These are phyloP conservation scores for Austrolebias charrua DNA, from an alignment of 2,797 vertebrate species.

Conservation along the genomic window DNA sequence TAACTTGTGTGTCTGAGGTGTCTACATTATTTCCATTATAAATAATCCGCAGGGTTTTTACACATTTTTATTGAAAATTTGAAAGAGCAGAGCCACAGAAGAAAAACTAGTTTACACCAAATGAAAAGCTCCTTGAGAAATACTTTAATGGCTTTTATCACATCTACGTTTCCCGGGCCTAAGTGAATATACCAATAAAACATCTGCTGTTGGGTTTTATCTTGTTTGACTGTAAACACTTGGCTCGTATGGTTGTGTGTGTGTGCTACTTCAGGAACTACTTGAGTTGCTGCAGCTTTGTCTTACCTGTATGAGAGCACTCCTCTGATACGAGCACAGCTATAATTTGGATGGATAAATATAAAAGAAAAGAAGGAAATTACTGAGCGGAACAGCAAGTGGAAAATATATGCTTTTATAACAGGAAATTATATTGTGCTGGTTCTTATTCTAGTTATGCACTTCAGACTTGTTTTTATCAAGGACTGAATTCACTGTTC, in stretches of 20 bases:
- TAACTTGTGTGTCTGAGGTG: neutral
- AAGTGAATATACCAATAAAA: slow-evolving; percentile 12
- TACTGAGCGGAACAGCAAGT: slow-evolving; percentile 21
- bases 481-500: no score
- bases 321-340: slow-evolving; percentile 20
- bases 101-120: slow-evolving; percentile 9
- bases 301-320: slow-evolving; percentile 20
- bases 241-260: neutral
- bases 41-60: slow-evolving; percentile 12
- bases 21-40: neutral
- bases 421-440: slow-evolving; percentile 11
- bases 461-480: neutral
- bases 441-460: slow-evolving; percentile 19
- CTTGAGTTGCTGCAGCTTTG: slow-evolving; percentile 14
- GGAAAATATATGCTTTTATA: slow-evolving; percentile 12
- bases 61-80: neutral
- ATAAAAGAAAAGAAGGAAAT: slow-evolving; percentile 14
- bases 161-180: slow-evolving; percentile 1
- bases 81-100: no score
- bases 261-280: slow-evolving; percentile 15
- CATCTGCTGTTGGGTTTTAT: neutral
- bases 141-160: slow-evolving; percentile 19
- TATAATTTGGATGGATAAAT: slow-evolving; percentile 25
- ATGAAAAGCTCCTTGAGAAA: slow-evolving; percentile 30
- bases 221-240: slow-evolving; percentile 1